Conservation (phyloP, 2,113 vertebrate species). For the Serilophus lunatus region DNA sequence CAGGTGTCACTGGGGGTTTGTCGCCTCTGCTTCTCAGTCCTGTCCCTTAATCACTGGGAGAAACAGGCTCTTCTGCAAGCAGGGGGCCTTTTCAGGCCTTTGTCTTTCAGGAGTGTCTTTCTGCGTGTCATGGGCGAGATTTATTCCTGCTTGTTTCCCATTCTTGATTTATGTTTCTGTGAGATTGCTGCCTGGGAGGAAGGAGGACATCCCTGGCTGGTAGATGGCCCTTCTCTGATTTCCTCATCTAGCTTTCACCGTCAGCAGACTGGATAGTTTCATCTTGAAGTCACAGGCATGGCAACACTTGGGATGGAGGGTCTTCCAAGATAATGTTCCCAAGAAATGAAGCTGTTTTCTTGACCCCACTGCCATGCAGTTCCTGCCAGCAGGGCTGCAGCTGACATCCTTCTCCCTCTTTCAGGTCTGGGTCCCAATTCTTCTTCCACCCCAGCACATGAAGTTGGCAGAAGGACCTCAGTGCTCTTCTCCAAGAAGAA, state of each 20-base stretch:
- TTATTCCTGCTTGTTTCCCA: not conserved
- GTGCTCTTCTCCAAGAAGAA: slow-evolving; percentile 99
- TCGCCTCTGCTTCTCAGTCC: not conserved
- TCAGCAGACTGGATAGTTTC: not conserved
- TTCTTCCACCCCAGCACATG: slow-evolving; percentile 88
- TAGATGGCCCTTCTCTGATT: not conserved
- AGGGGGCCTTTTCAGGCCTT: not conserved
- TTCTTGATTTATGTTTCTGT: not conserved
- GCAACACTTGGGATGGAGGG: not conserved
- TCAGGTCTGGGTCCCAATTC: slow-evolving; percentile 85
- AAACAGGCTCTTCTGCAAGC: not conserved
- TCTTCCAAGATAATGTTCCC: not conserved
- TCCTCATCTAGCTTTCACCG: not conserved
- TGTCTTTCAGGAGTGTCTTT: not conserved
- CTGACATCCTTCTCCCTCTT: not conserved
- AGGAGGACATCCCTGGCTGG: not conserved
- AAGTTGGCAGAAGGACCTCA: slow-evolving; percentile 95
- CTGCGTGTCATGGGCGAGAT: fast-evolving
- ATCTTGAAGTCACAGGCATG: not conserved
- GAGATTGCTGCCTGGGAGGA: not conserved
- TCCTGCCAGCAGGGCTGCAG: not conserved
- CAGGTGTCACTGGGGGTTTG: not conserved
- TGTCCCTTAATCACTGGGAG: not conserved
- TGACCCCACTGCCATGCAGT: fast-evolving
- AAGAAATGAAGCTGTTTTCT: not conserved